Conservation (phyloP, 1,140 invertebrate genomes). For the Drosophila littoralis region DNA sequence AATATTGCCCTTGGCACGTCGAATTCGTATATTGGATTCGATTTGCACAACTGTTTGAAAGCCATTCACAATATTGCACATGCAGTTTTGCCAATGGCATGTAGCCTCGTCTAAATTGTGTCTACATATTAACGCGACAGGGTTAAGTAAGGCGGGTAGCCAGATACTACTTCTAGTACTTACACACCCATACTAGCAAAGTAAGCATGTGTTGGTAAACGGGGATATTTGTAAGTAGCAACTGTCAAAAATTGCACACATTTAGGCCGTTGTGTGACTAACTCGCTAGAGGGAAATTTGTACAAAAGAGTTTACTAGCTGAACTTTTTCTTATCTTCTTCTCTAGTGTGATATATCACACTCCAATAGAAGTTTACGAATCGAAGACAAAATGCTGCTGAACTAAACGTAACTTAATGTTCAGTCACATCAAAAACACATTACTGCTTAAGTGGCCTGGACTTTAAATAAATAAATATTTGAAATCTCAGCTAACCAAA, state of each 20-base stretch:
- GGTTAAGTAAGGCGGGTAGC: constrained; percentile 13
- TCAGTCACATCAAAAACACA: neutral
- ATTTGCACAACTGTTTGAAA: constrained; percentile 48
- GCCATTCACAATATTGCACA: constrained; percentile 32
- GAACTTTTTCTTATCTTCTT: too few relatives aligned
- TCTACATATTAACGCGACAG: constrained; percentile 7
- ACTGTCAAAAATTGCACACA: neutral
- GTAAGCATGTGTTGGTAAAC: neutral
- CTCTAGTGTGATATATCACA: too few relatives aligned
- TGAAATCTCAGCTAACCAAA: constrained; percentile 25
- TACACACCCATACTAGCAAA: too few relatives aligned
- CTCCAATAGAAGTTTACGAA: too few relatives aligned
- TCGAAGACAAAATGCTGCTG: too few relatives aligned
- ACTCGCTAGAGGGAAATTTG: too few relatives aligned
- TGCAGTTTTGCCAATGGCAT: constrained; percentile 29
- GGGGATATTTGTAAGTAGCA: neutral
- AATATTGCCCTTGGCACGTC: constrained; percentile 41
- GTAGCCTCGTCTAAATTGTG: constrained; percentile 22
- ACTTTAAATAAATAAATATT: neutral
- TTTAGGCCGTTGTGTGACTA: too few relatives aligned
- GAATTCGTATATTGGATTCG: constrained; percentile 20
- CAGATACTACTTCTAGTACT: constrained; percentile 9
- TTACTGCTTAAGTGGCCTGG: neutral
- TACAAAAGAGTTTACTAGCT: too few relatives aligned
- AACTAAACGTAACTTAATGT: too few relatives aligned